Evolutionary conservation across 2,113 vertebrate genomes (phyloP), one percentile per base, ranked within the genome.

Genomic region (Patagioenas fasciata): DNA sequence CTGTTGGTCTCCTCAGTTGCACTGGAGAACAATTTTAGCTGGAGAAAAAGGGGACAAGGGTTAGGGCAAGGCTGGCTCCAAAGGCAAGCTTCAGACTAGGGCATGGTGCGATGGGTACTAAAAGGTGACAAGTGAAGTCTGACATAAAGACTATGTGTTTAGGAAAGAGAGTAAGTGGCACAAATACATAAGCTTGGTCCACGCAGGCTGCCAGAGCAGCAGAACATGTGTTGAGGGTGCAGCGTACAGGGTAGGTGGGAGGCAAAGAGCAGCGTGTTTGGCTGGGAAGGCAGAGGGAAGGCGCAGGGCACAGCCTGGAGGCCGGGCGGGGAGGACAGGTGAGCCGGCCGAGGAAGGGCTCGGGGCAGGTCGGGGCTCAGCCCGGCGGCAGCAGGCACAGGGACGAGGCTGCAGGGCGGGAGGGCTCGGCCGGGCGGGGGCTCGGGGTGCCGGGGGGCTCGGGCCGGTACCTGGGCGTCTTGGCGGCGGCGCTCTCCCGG

Each of bases 401-500:
- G 61, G 20, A 10, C 23, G 4, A 15, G 36, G 29, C 62, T 44
- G n/a, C 1, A 4, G 15, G 2, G 50, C 0, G 36, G 10, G 4
- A 3, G 47, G 53, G n/a, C 24, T 40, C 29, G 17, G 47, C 61
- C 23, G 1, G 10, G 36, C 12, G 34, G 34, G 57, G 40, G 40
- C 14, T 9, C 12, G 40, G 40, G 40, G 40, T 12, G 2, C 15
- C 11, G 29, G 38, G 3, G 6, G 10, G 48, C 48, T 50, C 11
- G 36, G 72, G 29, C 19, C 34, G 26, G 97, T 97, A 99, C 99
- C 99, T 99, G 93, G 96, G 98, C 38, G 98, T 98, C 85, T 98
- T 99, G 97, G 98, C 94, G 16, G 97, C 93, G 40, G 98, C 96
- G 38, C 97, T 99, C 97, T 99, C 99, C 85, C 98, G 99, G 95